phyloP scores from a whole-genome alignment of 1,140 invertebrate genomes.

The Drosophila orena region DNA sequence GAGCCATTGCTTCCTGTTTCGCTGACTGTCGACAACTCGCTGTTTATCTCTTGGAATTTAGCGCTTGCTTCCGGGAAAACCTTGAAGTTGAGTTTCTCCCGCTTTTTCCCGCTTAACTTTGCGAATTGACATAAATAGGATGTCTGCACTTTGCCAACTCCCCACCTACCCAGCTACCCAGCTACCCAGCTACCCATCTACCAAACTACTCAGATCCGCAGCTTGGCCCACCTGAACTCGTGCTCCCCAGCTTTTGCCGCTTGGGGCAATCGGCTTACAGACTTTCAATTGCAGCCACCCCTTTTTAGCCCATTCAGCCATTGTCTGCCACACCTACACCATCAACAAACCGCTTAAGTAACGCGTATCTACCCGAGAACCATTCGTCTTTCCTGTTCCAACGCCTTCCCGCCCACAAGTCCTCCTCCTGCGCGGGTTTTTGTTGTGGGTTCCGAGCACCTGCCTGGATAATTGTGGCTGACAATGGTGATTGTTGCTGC shows the following conservation, averaged over 20 bases:
- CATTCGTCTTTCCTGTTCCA: constrained; percentile 22
- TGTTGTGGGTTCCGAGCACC: constrained; percentile 48
- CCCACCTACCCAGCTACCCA: neutral
- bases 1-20: constrained; percentile 13
- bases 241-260: constrained; percentile 20
- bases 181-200: neutral
- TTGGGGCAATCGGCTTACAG: constrained; percentile 48
- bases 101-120: constrained; percentile 26
- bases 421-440: constrained; percentile 12
- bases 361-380: constrained; percentile 32
- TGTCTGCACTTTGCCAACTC: constrained; percentile 18
- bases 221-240: constrained; percentile 24
- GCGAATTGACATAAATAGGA: constrained; percentile 43
- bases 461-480: constrained; percentile 52
- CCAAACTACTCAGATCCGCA: neutral
- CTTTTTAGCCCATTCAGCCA: constrained; percentile 26
- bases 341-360: constrained; percentile 35
- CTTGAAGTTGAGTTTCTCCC: constrained; percentile 33
- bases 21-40: constrained; percentile 19
- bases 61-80: constrained; percentile 12
- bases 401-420: constrained; percentile 37
- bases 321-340: constrained; percentile 21
- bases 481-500: constrained; percentile 49
- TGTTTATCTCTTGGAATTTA: constrained; percentile 28
- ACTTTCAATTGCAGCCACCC: constrained; percentile 40